phyloP scores from a whole-genome alignment of 1,140 invertebrate genomes.

The Bilobella aurantiaca region DNA sequence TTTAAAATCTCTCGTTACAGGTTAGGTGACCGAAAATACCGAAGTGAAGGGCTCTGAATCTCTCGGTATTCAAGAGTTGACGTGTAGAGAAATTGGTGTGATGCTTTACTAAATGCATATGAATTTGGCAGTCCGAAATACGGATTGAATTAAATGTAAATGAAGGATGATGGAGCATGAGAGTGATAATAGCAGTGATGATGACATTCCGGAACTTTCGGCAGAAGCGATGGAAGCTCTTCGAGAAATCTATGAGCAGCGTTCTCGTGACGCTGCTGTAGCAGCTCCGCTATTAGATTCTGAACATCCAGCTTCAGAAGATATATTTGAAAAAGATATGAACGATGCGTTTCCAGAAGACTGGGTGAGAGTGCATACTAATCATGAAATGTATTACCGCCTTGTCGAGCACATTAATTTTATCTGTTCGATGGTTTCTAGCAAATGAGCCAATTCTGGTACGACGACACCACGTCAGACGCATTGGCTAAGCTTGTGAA shows the following conservation, averaged over 20 bases:
- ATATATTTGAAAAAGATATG: slow-evolving; percentile 24
- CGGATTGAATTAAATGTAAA: too few species aligned
- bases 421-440: slow-evolving; percentile 46
- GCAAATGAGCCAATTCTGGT: slow-evolving; percentile 98
- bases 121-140: too few species aligned
- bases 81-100: too few species aligned
- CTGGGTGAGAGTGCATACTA: slow-evolving; percentile 54
- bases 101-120: too few species aligned
- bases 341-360: slow-evolving; percentile 57
- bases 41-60: too few species aligned
- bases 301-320: slow-evolving; percentile 37
- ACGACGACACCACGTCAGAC: slow-evolving; percentile 63
- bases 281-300: neutral
- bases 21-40: too few species aligned
- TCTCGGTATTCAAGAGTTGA: too few species aligned
- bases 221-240: slow-evolving; percentile 62
- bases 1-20: too few species aligned
- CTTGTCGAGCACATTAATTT: neutral
- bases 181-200: too few species aligned
- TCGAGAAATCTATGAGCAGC: slow-evolving; percentile 66
- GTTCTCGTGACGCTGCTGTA: slow-evolving; percentile 50
- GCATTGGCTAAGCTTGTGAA: slow-evolving; percentile 55
- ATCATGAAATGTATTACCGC: neutral
- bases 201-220: slow-evolving; percentile 57
- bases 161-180: too few species aligned